Conservation (phyloP, 2,113 vertebrate species). For the Zingel zingel region DNA sequence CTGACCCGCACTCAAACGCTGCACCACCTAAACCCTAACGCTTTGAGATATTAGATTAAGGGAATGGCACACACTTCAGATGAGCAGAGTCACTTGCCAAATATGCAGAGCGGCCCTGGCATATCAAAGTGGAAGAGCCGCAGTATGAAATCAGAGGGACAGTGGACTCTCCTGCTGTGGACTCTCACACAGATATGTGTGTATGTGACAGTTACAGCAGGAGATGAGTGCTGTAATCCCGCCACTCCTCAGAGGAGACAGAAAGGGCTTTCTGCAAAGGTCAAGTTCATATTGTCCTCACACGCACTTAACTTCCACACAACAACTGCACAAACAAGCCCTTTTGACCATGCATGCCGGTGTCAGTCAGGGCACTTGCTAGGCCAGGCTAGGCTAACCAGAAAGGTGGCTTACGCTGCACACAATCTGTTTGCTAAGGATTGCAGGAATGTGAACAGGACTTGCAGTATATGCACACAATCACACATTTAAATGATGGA, state of each 20-base stretch:
- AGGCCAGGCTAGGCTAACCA: conserved; percentile 13
- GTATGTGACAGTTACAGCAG: conserved; percentile 43
- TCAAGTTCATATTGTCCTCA: conserved; percentile 73
- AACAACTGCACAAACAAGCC: conserved; percentile 77
- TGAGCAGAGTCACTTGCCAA: conserved; percentile 44
- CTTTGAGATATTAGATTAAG: conserved; percentile 55
- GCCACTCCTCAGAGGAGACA: conserved; percentile 40
- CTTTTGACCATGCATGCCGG: conserved; percentile 42
- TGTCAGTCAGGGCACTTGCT: conserved; percentile 36
- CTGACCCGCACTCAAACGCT: conserved; percentile 42
- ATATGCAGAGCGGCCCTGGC: conserved; percentile 35
- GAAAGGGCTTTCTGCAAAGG: conserved; percentile 73
- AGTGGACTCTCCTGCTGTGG: conserved; percentile 1
- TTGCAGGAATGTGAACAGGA: conserved; percentile 57
- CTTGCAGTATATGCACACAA: conserved; percentile 54
- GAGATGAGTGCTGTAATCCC: conserved; percentile 71
- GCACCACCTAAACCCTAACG: conserved; percentile 39
- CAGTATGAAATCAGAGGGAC: conserved; percentile 40
- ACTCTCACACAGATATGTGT: conserved; percentile 14
- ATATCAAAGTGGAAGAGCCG: conserved; percentile 52
- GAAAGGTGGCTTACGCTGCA: conserved; percentile 1
- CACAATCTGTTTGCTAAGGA: conserved; percentile 34
- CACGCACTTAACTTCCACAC: conserved; percentile 68
- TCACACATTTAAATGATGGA: conserved; percentile 60
- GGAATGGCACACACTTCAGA: conserved; percentile 52